phyloP scores from a whole-genome alignment of 2,113 vertebrate species.

The Cyprinodon brontotheroides region DNA sequence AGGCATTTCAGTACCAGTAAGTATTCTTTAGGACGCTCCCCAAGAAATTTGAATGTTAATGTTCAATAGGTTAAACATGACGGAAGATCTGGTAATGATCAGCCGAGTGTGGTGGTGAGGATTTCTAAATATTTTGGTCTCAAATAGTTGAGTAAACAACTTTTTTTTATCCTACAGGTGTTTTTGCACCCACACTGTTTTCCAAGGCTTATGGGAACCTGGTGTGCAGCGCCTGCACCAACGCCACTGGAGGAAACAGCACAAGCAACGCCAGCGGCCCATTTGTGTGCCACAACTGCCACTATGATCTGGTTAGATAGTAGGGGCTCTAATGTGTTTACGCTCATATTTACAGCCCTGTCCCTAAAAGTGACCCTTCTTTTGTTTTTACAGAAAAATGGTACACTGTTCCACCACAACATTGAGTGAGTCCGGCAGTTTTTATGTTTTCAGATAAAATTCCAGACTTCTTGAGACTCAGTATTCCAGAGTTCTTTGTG shows the following conservation, averaged over 20 bases:
- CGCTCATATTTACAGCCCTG: neutral
- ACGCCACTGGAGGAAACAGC: conserved; percentile 65
- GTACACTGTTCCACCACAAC: conserved; percentile 85
- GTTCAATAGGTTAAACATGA: neutral
- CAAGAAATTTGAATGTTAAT: neutral
- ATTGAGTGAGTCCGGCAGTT: conserved; percentile 82
- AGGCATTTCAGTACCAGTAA: conserved; percentile 34
- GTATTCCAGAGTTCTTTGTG: neutral
- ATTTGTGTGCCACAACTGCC: conserved; percentile 85
- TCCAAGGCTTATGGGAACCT: conserved; percentile 89
- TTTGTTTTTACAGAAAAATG: conserved; percentile 72
- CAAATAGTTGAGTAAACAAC: neutral
- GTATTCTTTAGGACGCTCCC: neutral
- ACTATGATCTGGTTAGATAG: conserved; percentile 82
- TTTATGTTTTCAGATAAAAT: neutral
- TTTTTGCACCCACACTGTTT: conserved; percentile 89
- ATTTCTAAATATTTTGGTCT: rapidly evolving
- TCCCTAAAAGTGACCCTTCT: neutral
- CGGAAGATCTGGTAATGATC: neutral
- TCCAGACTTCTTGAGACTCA: neutral
- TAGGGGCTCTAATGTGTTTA: neutral
- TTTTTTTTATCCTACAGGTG: conserved; percentile 73
- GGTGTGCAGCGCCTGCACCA: conserved; percentile 85
- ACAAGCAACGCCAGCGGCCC: conserved; percentile 71
- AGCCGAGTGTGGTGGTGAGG: neutral